phyloP scores from a whole-genome alignment of 2,888 invertebrate species.

The Drosophila paramelanica region DNA sequence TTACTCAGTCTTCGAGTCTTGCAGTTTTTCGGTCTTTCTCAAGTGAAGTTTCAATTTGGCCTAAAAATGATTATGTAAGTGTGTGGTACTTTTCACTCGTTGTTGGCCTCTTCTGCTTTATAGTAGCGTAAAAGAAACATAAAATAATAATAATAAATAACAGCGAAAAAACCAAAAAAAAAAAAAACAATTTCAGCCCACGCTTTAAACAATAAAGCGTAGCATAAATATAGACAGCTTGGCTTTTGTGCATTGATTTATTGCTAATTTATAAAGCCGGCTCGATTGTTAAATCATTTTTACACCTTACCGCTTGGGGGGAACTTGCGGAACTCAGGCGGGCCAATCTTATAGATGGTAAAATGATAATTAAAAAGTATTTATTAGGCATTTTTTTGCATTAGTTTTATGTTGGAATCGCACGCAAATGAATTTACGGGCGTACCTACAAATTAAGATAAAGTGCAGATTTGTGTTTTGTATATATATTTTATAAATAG shows the following conservation, averaged over 20 bases:
- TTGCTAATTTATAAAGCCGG: conserved; percentile 72
- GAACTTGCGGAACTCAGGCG: conserved; percentile 60
- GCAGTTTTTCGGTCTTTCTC: background rate
- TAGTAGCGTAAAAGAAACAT: conserved; percentile 22
- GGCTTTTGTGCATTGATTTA: conserved; percentile 69
- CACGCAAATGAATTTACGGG: conserved; percentile 51
- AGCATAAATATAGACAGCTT: conserved; percentile 53
- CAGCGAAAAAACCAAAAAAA: conserved; percentile 20
- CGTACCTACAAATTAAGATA: conserved; percentile 13
- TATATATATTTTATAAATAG: background rate
- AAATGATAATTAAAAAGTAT: conserved; percentile 63
- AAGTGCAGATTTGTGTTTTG: conserved; percentile 13
- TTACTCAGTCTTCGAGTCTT: conserved; percentile 67
- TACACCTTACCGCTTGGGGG: conserved; percentile 56
- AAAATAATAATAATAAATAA: conserved; percentile 34
- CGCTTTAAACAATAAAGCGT: conserved; percentile 49
- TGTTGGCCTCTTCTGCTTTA: conserved; percentile 6
- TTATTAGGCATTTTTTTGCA: conserved; percentile 61
- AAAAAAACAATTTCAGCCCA: conserved; percentile 68
- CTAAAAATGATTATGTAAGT: conserved; percentile 62
- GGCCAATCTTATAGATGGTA: conserved; percentile 45
- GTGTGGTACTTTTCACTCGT: conserved; percentile 45
- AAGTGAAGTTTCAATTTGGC: conserved; percentile 64
- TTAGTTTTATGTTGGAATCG: conserved; percentile 45
- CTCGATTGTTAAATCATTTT: conserved; percentile 70